phyloP scores from a whole-genome alignment of 2,888 invertebrate species.

The Frankliniella fusca region DNA sequence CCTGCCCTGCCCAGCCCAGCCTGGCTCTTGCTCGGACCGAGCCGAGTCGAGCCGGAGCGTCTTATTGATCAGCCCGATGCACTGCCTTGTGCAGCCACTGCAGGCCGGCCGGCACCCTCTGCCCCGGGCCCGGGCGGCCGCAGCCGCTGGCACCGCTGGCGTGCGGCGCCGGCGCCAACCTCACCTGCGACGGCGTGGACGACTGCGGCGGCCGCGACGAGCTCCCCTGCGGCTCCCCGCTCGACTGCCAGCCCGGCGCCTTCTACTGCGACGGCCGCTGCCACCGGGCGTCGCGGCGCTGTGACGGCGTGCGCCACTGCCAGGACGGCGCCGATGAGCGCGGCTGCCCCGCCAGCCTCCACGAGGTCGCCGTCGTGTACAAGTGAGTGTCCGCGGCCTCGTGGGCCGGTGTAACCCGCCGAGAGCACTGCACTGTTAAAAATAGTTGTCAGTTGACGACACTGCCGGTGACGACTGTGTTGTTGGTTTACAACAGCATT shows the following conservation, averaged over 20 bases:
- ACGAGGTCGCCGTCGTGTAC: constrained; percentile 36
- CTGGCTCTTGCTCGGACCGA: too few relatives aligned
- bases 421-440: too few relatives aligned
- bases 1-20: too few relatives aligned
- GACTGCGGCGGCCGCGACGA: constrained; percentile 40
- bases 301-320: constrained; percentile 49
- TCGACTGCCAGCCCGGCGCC: background rate
- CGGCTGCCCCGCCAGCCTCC: background rate
- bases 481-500: too few relatives aligned
- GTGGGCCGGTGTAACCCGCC: too few relatives aligned
- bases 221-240: background rate
- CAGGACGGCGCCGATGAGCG: background rate
- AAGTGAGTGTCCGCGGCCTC: constrained; percentile 7
- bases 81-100: background rate
- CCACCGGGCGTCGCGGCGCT: constrained; percentile 45
- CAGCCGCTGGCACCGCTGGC: background rate
- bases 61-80: too few relatives aligned
- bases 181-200: constrained; percentile 39
- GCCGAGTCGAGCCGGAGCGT: background rate
- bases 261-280: constrained; percentile 44
- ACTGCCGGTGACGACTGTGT: too few relatives aligned
- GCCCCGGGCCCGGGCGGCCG: background rate
- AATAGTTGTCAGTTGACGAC: too few relatives aligned
- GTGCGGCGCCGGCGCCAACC: constrained; percentile 22
- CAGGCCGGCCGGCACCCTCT: background rate